phyloP scores from a whole-genome alignment of 64 coral and sea anemone species.

The Stylophora pistillata region DNA sequence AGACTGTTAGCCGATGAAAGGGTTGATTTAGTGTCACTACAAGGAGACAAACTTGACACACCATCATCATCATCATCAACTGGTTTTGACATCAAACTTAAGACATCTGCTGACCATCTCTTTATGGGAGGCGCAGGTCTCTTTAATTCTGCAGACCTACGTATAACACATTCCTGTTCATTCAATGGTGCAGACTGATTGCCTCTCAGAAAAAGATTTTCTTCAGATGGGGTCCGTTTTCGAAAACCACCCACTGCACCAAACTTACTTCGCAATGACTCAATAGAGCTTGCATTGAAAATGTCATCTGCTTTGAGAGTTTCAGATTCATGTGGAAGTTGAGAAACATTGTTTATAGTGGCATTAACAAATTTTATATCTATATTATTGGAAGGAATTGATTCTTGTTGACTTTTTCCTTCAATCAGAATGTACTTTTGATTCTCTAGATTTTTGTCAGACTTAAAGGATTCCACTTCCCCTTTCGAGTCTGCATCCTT shows the following conservation, averaged over 20 bases:
- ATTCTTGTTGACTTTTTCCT: not conserved
- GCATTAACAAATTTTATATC: not conserved
- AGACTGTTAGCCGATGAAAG: not conserved
- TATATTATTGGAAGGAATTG: not conserved
- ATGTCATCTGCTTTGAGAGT: not conserved
- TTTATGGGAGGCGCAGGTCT: constrained; percentile 9
- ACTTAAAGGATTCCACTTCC: not conserved
- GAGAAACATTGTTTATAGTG: not conserved
- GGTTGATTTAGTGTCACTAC: constrained; percentile 1
- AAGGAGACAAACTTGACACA: not conserved
- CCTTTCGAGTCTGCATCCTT: not conserved
- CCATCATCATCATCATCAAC: constrained; percentile 24
- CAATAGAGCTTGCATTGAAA: constrained; percentile 9
- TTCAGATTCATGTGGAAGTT: not conserved
- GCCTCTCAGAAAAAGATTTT: constrained; percentile 23
- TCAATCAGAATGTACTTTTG: constrained; percentile 23
- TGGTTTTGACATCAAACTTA: constrained; percentile 33
- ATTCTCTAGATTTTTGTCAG: not conserved
- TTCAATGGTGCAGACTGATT: not conserved
- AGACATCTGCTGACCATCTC: constrained; percentile 56
- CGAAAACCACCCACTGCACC: constrained; percentile 29
- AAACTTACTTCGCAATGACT: constrained; percentile 48
- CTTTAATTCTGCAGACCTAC: constrained; percentile 8
- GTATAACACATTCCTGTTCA: constrained; percentile 4
- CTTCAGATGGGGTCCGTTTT: constrained; percentile 39